phyloP scores from a whole-genome alignment of 2,797 vertebrate genomes.

The Eurystomus glaucurus region DNA sequence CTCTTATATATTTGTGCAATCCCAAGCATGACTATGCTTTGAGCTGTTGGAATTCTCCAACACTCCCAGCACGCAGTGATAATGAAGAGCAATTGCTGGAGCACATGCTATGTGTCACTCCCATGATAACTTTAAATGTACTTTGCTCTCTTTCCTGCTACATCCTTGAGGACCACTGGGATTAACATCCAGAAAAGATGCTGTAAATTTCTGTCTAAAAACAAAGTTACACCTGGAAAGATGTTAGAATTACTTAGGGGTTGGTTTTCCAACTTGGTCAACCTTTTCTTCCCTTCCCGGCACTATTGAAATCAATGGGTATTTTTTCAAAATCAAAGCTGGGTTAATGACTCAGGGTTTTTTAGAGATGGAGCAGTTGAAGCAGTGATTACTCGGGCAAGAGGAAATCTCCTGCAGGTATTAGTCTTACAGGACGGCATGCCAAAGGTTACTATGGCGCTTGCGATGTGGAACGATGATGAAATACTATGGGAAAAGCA shows the following conservation, averaged over 20 bases:
- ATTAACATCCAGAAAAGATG: not conserved
- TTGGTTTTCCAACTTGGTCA: not conserved
- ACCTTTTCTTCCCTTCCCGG: not conserved
- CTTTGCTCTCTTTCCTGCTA: not conserved
- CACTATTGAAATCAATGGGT: not conserved
- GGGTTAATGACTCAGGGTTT: conserved; percentile 38
- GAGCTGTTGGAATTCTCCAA: not conserved
- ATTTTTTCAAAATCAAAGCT: conserved; percentile 23
- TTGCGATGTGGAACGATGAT: conserved; percentile 75
- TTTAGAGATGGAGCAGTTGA: conserved; percentile 55
- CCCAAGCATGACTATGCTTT: rapidly evolving
- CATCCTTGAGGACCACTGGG: not conserved
- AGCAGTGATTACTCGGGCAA: conserved; percentile 66
- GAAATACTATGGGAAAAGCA: conserved; percentile 81
- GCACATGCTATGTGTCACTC: rapidly evolving
- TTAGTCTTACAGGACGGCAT: conserved; percentile 70
- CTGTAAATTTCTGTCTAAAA: not conserved
- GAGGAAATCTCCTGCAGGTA: conserved; percentile 81
- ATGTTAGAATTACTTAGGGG: not conserved
- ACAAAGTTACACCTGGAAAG: not conserved
- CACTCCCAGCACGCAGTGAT: not conserved
- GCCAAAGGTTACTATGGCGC: conserved; percentile 76
- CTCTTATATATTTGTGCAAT: not conserved
- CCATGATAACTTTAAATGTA: rapidly evolving
- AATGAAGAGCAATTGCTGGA: rapidly evolving